Conservation (phyloP, 37 sponge, comb jelly and placozoan genomes). For the Amphimedon queenslandica region DNA sequence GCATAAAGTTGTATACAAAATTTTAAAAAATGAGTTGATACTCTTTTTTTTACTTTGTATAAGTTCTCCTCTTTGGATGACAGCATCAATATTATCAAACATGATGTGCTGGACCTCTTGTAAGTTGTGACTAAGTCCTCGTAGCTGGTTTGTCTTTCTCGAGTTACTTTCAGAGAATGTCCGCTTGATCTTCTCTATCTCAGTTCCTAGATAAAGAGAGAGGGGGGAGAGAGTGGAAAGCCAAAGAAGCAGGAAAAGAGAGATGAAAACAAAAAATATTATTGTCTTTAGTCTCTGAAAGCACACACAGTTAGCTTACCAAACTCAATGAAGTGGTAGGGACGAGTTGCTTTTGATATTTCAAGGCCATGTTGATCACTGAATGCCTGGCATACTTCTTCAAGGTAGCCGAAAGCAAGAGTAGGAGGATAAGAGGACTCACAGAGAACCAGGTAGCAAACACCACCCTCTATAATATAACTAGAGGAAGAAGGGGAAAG, state of each 20-base stretch:
- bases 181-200: slow-evolving; percentile 83
- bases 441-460: slow-evolving; percentile 89
- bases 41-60: slow-evolving; percentile 80
- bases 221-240: neutral
- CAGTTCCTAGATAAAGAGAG: slow-evolving; percentile 51
- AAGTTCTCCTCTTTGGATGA: slow-evolving; percentile 92
- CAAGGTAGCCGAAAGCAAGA: slow-evolving; percentile 90
- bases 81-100: slow-evolving; percentile 98
- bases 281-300: no score
- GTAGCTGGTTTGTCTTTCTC: slow-evolving; percentile 50
- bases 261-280: neutral
- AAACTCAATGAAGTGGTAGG: slow-evolving; percentile 94
- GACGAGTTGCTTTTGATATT: slow-evolving; percentile 71
- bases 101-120: slow-evolving; percentile 98
- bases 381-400: slow-evolving; percentile 72
- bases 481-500: slow-evolving; percentile 7
- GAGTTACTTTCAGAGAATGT: slow-evolving; percentile 72
- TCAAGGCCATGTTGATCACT: slow-evolving; percentile 62
- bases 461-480: slow-evolving; percentile 73
- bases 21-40: neutral
- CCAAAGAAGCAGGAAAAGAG: neutral
- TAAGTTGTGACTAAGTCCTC: slow-evolving; percentile 77
- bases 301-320: slow-evolving; percentile 45
- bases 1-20: neutral
- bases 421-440: slow-evolving; percentile 75